Percentiles rank a stretch among this genome's conserved stretches.
Evolutionary conservation across 2,113 vertebrate genomes (phyloP).

Genomic region (Zosterops pallidus): DNA sequence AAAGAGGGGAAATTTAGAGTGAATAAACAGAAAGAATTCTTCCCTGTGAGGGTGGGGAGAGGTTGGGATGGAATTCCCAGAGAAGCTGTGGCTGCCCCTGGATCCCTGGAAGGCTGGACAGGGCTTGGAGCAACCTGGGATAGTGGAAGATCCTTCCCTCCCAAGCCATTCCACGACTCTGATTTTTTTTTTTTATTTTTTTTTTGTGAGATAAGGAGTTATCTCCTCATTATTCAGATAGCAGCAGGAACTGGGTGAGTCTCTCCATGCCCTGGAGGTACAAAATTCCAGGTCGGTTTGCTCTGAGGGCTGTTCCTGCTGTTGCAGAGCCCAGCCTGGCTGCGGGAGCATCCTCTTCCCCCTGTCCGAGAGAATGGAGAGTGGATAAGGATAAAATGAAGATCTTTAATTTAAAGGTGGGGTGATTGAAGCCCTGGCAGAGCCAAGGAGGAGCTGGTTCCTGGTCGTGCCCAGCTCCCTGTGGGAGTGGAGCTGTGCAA

Average conservation of each 20-base stretch:
- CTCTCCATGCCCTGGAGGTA: background rate
- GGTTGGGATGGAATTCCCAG: background rate
- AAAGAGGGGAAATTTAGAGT: background rate
- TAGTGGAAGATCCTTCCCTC: background rate
- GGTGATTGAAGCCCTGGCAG: background rate
- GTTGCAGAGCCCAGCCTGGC: background rate
- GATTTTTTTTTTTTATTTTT: no score
- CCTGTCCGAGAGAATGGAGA: background rate
- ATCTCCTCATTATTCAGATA: background rate
- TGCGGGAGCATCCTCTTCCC: background rate
- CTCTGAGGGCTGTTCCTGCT: accelerated
- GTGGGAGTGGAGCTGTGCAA: background rate
- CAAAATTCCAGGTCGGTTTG: background rate
- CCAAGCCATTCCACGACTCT: background rate
- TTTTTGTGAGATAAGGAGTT: background rate
- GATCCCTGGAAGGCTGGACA: background rate
- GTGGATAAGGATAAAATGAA: accelerated
- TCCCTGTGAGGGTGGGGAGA: background rate
- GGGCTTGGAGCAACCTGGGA: background rate
- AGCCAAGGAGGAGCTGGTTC: background rate
- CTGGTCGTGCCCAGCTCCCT: background rate
- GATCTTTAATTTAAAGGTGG: background rate
- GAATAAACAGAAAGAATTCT: background rate
- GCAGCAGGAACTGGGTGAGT: background rate
- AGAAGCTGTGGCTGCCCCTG: background rate